Percentiles rank a stretch among this genome's conserved stretches.
These are phyloP conservation scores for Taurulus bubalis DNA, from an alignment of 2,113 vertebrate species.

Conservation along the genomic window DNA sequence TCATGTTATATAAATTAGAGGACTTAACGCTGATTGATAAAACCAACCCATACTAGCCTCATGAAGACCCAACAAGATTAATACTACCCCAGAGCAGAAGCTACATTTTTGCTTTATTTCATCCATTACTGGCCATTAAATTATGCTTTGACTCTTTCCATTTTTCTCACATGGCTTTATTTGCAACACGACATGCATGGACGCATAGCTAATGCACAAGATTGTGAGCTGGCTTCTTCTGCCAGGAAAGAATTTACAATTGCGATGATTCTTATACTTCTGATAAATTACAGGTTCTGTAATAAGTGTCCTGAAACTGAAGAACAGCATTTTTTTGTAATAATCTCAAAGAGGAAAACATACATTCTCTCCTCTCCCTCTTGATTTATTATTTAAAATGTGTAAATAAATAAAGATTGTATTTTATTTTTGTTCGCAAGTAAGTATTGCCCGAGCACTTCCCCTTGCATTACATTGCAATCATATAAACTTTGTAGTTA, in stretches of 20 bases:
- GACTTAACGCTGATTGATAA: neutral
- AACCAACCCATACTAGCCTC: neutral
- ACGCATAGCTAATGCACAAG: neutral
- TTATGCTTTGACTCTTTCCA: neutral
- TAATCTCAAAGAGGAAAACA: neutral
- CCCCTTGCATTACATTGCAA: too few relatives aligned
- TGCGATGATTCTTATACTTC: neutral
- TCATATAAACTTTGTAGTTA: neutral
- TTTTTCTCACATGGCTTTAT: neutral
- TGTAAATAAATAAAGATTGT: too few relatives aligned
- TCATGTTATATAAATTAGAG: neutral
- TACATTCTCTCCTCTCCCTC: neutral
- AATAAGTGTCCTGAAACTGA: neutral
- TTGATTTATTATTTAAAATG: conserved; percentile 5
- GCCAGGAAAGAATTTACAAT: neutral
- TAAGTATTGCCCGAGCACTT: too few relatives aligned
- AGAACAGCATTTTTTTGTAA: neutral
- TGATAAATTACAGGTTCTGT: neutral
- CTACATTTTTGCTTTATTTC: neutral
- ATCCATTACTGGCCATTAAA: neutral
- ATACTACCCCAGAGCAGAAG: neutral
- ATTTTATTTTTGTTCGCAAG: too few relatives aligned
- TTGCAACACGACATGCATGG: neutral
- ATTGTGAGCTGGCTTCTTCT: neutral
- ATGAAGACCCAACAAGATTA: neutral